Base-by-base conservation (phyloP, 1,140 invertebrate species). In the Heliconius melpomene region DNA sequence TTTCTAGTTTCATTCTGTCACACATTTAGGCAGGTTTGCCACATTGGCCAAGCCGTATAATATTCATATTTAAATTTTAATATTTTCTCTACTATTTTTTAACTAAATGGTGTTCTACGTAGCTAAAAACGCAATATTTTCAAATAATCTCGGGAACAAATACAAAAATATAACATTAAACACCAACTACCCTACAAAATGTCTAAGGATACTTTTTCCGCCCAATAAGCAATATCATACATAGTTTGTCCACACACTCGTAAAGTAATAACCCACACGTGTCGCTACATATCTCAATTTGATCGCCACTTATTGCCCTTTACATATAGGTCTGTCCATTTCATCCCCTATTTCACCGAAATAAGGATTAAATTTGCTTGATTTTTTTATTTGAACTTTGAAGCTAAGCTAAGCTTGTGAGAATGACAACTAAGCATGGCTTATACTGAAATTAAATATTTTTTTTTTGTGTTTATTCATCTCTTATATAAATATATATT, bases 231-330 rank as follows among this genome's bases (percentile, higher is more conserved):
- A 91, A 91, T 92, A 88, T 86, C 83, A 82, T 88, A 90, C 60
- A 66, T 66, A 66, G 26, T 66, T 88, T 90, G 90, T 88, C 87
- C 89, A 91, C 90, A 91, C 90, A 92, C 91, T 92, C 88, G 88
- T 87, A 88, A 88, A 84, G 85, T 89, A 92, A 92, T 92, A 92
- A 92, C 87, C 79, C 84, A 87, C 91, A 92, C 91, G 89, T 92
- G 91, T 88, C 88, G 79, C 85, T 75, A 84, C 87, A 86, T 92
- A 90, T 91, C 90, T 91, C 91, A 92, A 92, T 92, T 90, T 88
- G 88, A 91, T 90, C 85, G 88, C 86, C 87, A 88, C 88, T 91
- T 89, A 88, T 89, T 88, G 87, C 89, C 88, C 85, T 87, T 77
- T 78, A 80, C 82, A 66, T 66, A 66, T 66, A 29, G 5, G n/a